A percentile compares a stretch with the other conserved stretches of the same genome.
Conservation (phyloP, 2,113 vertebrate species). For the Myrmecophaga tridactyla region DNA sequence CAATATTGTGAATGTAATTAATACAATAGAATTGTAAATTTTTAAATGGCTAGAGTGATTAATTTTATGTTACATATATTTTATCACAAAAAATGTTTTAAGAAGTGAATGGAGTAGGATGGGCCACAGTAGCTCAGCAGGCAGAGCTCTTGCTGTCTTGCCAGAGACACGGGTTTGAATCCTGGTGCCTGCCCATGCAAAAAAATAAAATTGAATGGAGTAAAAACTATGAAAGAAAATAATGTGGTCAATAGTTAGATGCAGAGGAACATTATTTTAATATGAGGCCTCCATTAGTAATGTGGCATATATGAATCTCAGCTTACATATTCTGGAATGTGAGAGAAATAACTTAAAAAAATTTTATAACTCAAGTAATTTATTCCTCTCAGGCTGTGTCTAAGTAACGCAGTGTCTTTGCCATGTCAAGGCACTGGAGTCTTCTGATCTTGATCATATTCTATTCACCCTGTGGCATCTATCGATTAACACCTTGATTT, state of each 20-base stretch:
- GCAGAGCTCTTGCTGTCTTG: no score
- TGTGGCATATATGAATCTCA: background rate
- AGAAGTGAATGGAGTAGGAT: no score
- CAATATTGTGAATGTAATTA: no score
- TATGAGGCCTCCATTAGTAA: background rate
- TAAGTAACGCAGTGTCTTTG: background rate
- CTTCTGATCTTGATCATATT: background rate
- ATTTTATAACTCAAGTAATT: background rate
- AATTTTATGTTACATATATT: no score
- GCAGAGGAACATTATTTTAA: background rate
- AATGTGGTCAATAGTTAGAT: background rate
- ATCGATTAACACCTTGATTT: fast-evolving
- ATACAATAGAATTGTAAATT: no score
- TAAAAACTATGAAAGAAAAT: background rate
- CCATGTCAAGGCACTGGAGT: background rate
- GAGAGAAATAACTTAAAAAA: background rate
- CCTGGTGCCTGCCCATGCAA: no score
- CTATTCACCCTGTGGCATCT: background rate
- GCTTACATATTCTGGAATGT: no score
- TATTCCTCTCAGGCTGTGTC: background rate
- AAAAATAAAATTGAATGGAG: no score
- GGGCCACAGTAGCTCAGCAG: no score
- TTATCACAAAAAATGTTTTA: no score
- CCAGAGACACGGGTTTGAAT: no score
- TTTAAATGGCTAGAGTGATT: no score